A percentile compares a stretch with the other conserved stretches of the same genome.
Evolutionary conservation across 2,888 invertebrate species (phyloP).

Genomic region (Hirtodrosophila trivittata): DNA sequence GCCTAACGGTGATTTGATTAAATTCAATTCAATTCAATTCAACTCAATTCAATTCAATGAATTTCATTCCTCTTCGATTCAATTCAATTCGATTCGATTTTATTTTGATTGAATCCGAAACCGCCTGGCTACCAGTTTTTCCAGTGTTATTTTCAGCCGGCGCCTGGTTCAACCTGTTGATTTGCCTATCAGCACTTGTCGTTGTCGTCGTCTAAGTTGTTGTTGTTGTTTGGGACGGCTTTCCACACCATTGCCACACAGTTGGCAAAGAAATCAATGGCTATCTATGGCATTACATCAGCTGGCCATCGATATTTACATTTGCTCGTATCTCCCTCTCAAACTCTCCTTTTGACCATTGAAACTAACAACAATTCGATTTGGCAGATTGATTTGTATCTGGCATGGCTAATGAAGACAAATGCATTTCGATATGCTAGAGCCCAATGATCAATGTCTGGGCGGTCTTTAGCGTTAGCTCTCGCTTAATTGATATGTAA

Average conservation of each 20-base stretch:
- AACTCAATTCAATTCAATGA: conserved; percentile 37
- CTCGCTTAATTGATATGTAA: conserved; percentile 60
- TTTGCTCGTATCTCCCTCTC: conserved; percentile 27
- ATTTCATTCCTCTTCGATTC: conserved; percentile 36
- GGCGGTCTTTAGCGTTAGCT: conserved; percentile 53
- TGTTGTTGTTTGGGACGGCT: conserved; percentile 37
- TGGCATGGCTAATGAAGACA: conserved; percentile 71
- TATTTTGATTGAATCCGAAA: conserved; percentile 62
- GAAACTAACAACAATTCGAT: conserved; percentile 34
- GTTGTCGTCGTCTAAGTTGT: conserved; percentile 36
- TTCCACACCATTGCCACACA: conserved; percentile 60
- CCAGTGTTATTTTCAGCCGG: conserved; percentile 53
- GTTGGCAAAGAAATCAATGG: conserved; percentile 57
- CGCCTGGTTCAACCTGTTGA: conserved; percentile 73
- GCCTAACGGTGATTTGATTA: conserved; percentile 70
- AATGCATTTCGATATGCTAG: conserved; percentile 53
- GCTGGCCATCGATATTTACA: conserved; percentile 59
- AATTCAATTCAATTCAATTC: conserved; percentile 54
- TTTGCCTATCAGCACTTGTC: conserved; percentile 69
- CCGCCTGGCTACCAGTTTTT: conserved; percentile 66
- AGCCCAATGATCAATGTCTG: conserved; percentile 50
- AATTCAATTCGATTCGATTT: conserved; percentile 46
- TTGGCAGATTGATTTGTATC: conserved; percentile 75
- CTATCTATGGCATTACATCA: conserved; percentile 73
- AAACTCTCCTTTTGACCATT: background rate